A percentile compares a stretch with the other conserved stretches of the same genome.
phyloP scores from a whole-genome alignment of 2,113 vertebrate genomes.

The Hemibagrus wyckioides region DNA sequence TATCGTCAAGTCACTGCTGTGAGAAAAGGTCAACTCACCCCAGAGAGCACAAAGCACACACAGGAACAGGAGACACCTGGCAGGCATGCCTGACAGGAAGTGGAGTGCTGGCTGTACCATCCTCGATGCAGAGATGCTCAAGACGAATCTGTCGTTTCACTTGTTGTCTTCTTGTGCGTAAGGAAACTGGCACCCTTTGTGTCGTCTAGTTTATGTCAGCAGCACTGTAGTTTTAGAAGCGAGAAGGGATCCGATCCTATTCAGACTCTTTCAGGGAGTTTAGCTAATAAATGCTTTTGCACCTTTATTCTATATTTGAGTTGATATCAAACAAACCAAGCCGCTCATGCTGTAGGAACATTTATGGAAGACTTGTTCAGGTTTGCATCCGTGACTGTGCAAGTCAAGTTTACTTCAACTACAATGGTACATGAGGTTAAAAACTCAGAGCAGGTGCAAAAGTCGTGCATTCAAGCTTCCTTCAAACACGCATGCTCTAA shows the following conservation, averaged over 20 bases:
- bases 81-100: conserved; percentile 49
- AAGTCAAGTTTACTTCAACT: background rate
- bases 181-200: background rate
- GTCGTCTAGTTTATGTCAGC: background rate
- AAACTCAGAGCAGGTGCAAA: background rate
- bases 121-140: background rate
- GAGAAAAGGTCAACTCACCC: conserved; percentile 65
- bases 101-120: background rate
- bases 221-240: conserved; percentile 6
- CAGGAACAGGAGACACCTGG: conserved; percentile 58
- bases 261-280: background rate
- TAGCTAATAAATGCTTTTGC: background rate
- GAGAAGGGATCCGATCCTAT: background rate
- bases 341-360: background rate
- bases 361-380: background rate
- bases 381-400: background rate
- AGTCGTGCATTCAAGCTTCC: background rate
- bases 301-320: background rate
- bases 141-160: background rate
- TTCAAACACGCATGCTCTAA: background rate
- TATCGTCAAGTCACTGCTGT: background rate
- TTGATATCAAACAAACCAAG: background rate
- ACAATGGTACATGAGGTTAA: background rate
- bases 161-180: background rate
- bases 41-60: conserved; percentile 59